Conservation (phyloP, 2,888 invertebrate species). For the Apamea monoglypha region DNA sequence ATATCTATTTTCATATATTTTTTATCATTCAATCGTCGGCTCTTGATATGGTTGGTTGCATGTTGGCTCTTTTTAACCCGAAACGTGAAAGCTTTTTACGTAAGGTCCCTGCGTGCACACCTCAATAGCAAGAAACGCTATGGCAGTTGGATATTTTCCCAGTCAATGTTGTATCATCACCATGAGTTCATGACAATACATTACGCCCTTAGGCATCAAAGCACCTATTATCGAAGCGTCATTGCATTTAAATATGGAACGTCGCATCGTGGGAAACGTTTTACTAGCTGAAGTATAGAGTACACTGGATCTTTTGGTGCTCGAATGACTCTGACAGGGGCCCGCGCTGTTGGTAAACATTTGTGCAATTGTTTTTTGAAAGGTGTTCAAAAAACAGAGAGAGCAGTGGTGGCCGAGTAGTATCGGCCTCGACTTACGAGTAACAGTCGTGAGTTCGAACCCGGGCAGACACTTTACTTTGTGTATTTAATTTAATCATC, state of each 20-base stretch:
- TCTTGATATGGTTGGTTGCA: too few species aligned
- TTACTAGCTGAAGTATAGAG: neutral
- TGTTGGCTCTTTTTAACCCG: neutral
- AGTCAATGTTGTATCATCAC: slow-evolving; percentile 27
- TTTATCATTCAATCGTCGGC: neutral
- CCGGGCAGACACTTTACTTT: neutral
- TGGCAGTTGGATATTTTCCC: slow-evolving; percentile 37
- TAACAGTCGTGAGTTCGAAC: neutral
- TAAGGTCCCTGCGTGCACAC: neutral
- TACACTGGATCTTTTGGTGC: neutral
- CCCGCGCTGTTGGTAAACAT: neutral
- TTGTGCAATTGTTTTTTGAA: neutral
- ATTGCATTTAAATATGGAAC: slow-evolving; percentile 10
- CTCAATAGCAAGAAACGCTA: neutral
- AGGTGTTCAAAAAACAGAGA: neutral
- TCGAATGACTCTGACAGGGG: neutral
- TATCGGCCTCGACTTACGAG: neutral
- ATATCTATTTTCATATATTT: neutral
- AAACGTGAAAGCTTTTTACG: neutral
- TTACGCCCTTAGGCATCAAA: slow-evolving; percentile 5
- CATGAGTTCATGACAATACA: slow-evolving; percentile 8
- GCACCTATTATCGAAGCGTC: slow-evolving; percentile 24
- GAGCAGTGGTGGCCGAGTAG: neutral
- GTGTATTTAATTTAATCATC: neutral
- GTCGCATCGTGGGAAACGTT: slow-evolving; percentile 15